Conservation (phyloP, 2,888 invertebrate species). For the Plutella xylostella region DNA sequence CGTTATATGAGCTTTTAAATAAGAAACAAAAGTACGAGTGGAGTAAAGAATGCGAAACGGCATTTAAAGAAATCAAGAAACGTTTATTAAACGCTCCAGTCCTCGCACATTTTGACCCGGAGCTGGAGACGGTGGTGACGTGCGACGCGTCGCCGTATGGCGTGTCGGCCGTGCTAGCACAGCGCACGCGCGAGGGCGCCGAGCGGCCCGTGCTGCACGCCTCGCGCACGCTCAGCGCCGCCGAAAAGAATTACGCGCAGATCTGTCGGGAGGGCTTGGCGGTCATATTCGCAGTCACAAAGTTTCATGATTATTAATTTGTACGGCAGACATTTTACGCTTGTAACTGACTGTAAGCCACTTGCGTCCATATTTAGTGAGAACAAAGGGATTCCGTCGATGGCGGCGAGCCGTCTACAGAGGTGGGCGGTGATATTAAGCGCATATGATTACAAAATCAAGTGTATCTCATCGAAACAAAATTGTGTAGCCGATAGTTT, state of each 20-base stretch:
- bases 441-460: constrained; percentile 19
- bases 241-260: constrained; percentile 1
- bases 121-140: constrained; percentile 14
- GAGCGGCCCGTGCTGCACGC: constrained; percentile 2
- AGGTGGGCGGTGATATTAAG: constrained; percentile 22
- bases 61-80: too few species aligned
- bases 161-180: constrained; percentile 1
- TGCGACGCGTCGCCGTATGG: constrained; percentile 16
- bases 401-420: constrained; percentile 21
- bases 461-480: background rate
- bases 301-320: constrained; percentile 22
- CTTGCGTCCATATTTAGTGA: constrained; percentile 22
- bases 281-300: background rate
- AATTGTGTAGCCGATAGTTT: constrained; percentile 7
- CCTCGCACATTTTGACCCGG: too few species aligned
- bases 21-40: too few species aligned
- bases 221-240: constrained; percentile 3
- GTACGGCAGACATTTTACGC: constrained; percentile 19
- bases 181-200: background rate
- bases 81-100: too few species aligned
- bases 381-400: constrained; percentile 21
- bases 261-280: constrained; percentile 13
- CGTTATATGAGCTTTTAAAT: too few species aligned
- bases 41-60: too few species aligned
- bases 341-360: constrained; percentile 22